phyloP scores from a whole-genome alignment of 92 coral and sea anemone genomes.

The Zoanthus sociatus region DNA sequence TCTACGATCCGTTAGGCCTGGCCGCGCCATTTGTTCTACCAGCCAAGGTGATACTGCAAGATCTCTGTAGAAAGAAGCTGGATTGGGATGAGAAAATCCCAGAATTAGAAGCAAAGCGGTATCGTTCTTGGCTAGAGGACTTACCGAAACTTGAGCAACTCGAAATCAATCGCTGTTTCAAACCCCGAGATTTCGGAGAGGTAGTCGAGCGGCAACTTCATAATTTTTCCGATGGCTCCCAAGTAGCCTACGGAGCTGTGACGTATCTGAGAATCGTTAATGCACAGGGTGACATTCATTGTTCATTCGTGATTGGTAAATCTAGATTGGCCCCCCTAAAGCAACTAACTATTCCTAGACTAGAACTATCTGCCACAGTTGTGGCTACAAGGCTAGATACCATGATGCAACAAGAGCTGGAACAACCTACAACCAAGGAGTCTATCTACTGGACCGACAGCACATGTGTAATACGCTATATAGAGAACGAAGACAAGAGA shows the following conservation, averaged over 20 bases:
- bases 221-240: slow-evolving; percentile 45
- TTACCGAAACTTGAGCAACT: too few species aligned
- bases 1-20: slow-evolving; percentile 50
- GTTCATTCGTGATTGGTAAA: slow-evolving; percentile 44
- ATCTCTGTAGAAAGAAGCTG: slow-evolving; percentile 40
- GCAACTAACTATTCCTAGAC: too few species aligned
- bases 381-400: too few species aligned
- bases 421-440: neutral
- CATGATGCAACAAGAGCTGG: neutral
- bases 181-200: too few species aligned
- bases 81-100: slow-evolving; percentile 46
- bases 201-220: slow-evolving; percentile 25
- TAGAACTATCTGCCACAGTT: too few species aligned
- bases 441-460: too few species aligned
- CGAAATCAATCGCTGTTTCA: too few species aligned
- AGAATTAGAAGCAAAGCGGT: slow-evolving; percentile 6
- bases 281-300: slow-evolving; percentile 45
- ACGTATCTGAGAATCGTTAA: slow-evolving; percentile 53
- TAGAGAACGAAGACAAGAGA: too few species aligned
- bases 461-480: too few species aligned
- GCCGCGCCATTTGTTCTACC: slow-evolving; percentile 50
- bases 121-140: slow-evolving; percentile 26
- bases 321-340: slow-evolving; percentile 32
- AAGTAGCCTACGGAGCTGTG: slow-evolving; percentile 52
- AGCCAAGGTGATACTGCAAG: slow-evolving; percentile 40